phyloP scores from a whole-genome alignment of 2,888 invertebrate genomes.

The Ectemnius cavifrons region DNA sequence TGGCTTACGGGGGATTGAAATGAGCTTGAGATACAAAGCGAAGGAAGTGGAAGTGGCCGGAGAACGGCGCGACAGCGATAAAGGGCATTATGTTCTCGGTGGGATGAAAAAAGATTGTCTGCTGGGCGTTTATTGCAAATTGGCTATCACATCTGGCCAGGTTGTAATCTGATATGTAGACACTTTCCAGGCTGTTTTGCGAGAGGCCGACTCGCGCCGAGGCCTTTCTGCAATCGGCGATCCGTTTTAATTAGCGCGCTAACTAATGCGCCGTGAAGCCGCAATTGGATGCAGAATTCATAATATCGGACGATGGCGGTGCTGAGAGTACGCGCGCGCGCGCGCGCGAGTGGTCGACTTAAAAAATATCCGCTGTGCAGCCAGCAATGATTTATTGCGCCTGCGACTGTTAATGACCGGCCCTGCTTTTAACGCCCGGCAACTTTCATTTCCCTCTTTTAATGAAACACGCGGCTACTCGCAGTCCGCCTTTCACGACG shows the following conservation, averaged over 20 bases:
- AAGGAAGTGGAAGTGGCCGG: slow-evolving; percentile 1
- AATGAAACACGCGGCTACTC: slow-evolving; percentile 31
- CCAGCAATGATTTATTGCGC: slow-evolving; percentile 27
- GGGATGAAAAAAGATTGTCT: neutral
- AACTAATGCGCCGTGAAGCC: neutral
- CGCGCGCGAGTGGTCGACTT: neutral
- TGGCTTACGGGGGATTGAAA: slow-evolving; percentile 38
- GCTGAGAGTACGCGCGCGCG: neutral
- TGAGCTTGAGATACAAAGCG: slow-evolving; percentile 39
- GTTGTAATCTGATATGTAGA: neutral
- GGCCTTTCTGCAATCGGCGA: neutral
- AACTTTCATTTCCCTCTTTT: slow-evolving; percentile 19
- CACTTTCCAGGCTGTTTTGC: too few species aligned
- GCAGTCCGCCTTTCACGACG: slow-evolving; percentile 31
- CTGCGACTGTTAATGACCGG: slow-evolving; percentile 31
- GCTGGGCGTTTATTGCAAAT: neutral
- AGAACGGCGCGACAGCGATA: slow-evolving; percentile 8
- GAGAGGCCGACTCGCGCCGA: neutral
- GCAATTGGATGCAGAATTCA: neutral
- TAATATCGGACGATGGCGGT: neutral
- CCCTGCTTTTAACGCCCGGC: slow-evolving; percentile 27
- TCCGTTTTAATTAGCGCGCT: slow-evolving; percentile 4
- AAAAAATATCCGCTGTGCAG: slow-evolving; percentile 1
- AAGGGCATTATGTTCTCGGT: slow-evolving; percentile 1
- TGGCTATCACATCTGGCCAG: neutral